phyloP scores from a whole-genome alignment of 2,113 vertebrate genomes.

The Indri indri region DNA sequence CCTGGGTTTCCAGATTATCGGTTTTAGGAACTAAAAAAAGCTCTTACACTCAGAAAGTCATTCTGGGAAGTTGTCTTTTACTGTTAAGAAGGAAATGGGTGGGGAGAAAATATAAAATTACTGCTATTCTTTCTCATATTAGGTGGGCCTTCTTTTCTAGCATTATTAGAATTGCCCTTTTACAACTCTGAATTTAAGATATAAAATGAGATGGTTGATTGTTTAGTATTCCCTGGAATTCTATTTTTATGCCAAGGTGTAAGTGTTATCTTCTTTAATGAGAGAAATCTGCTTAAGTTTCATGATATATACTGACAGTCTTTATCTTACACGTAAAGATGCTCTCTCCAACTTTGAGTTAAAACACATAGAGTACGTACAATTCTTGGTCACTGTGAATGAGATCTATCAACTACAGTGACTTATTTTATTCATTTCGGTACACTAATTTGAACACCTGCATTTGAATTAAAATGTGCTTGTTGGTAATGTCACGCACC shows the following conservation, averaged over 20 bases:
- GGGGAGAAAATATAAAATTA: background rate
- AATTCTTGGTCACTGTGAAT: slow-evolving; percentile 41
- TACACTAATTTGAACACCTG: slow-evolving; percentile 39
- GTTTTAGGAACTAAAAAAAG: background rate
- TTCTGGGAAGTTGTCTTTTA: background rate
- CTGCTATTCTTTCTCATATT: background rate
- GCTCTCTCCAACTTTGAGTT: background rate
- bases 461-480: slow-evolving; percentile 31
- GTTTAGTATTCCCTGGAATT: slow-evolving; percentile 18
- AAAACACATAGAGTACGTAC: background rate
- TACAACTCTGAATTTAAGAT: background rate
- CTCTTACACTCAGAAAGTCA: background rate
- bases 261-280: slow-evolving; percentile 44
- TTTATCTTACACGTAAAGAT: background rate
- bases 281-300: slow-evolving; percentile 45
- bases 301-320: background rate
- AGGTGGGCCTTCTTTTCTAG: background rate
- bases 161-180: background rate
- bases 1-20: background rate
- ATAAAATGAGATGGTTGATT: background rate
- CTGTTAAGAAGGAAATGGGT: background rate
- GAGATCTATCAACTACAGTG: background rate
- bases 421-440: slow-evolving; percentile 27
- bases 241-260: background rate
- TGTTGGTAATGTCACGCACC: background rate